A percentile compares a stretch with the other conserved stretches of the same genome.
phyloP scores from a whole-genome alignment of 2,113 vertebrate species.

The Neogobius melanostomus region DNA sequence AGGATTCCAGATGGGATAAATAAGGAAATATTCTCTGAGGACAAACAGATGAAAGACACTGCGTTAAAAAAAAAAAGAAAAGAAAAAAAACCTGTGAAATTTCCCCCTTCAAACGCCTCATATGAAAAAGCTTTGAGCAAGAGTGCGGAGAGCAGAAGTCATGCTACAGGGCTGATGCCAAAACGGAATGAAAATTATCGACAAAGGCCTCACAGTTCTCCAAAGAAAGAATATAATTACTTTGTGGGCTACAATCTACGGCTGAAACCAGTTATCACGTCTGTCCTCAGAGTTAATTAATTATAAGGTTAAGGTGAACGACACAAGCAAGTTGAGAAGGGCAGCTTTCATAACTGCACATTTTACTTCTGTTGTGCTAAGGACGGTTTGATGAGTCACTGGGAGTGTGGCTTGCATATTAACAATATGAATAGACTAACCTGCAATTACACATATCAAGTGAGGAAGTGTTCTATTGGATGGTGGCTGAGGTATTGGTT shows the following conservation, averaged over 20 bases:
- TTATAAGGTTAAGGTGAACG: slow-evolving; percentile 5
- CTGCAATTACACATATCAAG: background rate
- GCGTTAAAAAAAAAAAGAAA: slow-evolving; percentile 29
- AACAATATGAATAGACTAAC: background rate
- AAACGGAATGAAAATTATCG: slow-evolving; percentile 29
- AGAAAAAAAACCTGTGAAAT: slow-evolving; percentile 44
- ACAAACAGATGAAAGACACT: slow-evolving; percentile 51
- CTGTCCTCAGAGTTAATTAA: background rate
- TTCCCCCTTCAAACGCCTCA: slow-evolving; percentile 28
- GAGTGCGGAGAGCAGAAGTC: slow-evolving; percentile 25
- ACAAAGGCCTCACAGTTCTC: background rate
- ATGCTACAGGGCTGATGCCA: slow-evolving; percentile 16
- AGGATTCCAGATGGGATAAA: slow-evolving; percentile 1
- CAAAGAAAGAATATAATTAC: background rate
- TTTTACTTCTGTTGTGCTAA: background rate
- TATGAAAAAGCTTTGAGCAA: slow-evolving; percentile 35
- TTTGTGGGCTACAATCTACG: background rate
- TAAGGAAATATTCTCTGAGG: slow-evolving; percentile 25
- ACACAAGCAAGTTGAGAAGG: background rate
- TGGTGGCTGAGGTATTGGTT: background rate
- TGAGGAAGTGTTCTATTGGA: background rate
- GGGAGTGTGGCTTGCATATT: background rate
- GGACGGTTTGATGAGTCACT: background rate
- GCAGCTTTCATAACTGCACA: background rate
- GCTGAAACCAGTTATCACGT: background rate